Base-by-base conservation (phyloP, 2,888 invertebrate species). In the Clitarchus hookeri region DNA sequence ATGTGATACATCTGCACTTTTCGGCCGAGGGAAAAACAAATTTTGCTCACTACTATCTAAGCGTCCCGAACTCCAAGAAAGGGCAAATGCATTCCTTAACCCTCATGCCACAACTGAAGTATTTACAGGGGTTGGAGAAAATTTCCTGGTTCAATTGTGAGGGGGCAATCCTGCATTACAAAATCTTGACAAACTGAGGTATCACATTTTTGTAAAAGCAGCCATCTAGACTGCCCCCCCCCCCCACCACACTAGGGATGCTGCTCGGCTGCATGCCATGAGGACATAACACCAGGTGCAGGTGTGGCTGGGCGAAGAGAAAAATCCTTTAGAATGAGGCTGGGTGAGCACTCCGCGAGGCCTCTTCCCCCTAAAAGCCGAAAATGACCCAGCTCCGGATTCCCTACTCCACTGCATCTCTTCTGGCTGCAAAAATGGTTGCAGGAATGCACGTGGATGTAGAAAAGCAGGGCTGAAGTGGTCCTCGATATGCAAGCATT, bases 71-170 rank as follows among this genome's bases (percentile, higher is more conserved):
- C 78, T 78, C 78, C 78, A 78, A 78, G 78, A 78, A 19, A 78
- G 11, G 78, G 78, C 78, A 78, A 78, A 78, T 16, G n/a, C 78
- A 78, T 78, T 78, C n/a, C 78, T 78, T 78, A 78, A 78, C 78
- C 78, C 19, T 78, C 78, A 78, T 78, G 78, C 78, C 78, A 78
- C 78, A 78, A 78, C 4, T 78, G 78, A 3, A 26, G 78, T 16
- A 78, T 23, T 78, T 78, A 0, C 78, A 78, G 78, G 19, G 78
- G 78, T 78, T n/a, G n/a, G n/a, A n/a, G n/a, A n/a, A n/a, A n/a
- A 78, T 78, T 78, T 78, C 78, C 78, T 3, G 4, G 78, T 78
- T 19, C 16, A 12, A 78, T 78, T 78, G 13, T 78, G 19, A 16
- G 78, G 78, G 78, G 2, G 78, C 78, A 23, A 78, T 78, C 78